A percentile compares a stretch with the other conserved stretches of the same genome.
Conservation (phyloP, 2,888 invertebrate genomes). For the Lutraria lutraria region DNA sequence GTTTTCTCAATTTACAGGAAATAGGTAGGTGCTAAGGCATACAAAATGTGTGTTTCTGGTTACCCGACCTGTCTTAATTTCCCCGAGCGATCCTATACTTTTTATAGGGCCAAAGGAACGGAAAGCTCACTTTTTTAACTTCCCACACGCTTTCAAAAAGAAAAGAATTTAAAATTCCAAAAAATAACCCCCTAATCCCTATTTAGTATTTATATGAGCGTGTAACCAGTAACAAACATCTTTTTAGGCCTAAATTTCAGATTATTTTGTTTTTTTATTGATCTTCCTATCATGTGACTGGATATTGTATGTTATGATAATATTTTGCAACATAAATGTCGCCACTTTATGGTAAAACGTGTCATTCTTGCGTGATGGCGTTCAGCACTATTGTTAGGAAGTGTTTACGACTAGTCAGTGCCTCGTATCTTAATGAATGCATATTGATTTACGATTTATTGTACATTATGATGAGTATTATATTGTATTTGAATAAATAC, state of each 20-base stretch:
- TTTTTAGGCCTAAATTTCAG: too few species aligned
- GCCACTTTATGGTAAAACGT: slow-evolving; percentile 9
- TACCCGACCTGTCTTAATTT: too few species aligned
- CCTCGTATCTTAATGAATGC: not conserved
- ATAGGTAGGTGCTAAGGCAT: not conserved
- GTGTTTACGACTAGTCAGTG: not conserved
- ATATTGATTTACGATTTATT: not conserved
- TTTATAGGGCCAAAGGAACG: too few species aligned
- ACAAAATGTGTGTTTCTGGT: too few species aligned
- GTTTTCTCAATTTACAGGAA: not conserved
- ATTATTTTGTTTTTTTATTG: not conserved
- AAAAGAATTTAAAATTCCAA: too few species aligned
- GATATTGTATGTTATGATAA: not conserved
- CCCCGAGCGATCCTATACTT: too few species aligned
- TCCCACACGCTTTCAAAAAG: too few species aligned
- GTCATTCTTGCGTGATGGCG: not conserved
- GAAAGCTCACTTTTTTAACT: too few species aligned
- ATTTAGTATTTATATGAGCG: too few species aligned
- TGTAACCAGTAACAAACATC: too few species aligned
- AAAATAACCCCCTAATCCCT: too few species aligned
- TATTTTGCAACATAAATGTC: not conserved
- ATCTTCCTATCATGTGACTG: not conserved
- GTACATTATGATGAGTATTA: not conserved
- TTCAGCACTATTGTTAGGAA: not conserved
- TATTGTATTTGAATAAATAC: not conserved